phyloP scores from a whole-genome alignment of 2,888 invertebrate species.

The Arrhopalites spinosus region DNA sequence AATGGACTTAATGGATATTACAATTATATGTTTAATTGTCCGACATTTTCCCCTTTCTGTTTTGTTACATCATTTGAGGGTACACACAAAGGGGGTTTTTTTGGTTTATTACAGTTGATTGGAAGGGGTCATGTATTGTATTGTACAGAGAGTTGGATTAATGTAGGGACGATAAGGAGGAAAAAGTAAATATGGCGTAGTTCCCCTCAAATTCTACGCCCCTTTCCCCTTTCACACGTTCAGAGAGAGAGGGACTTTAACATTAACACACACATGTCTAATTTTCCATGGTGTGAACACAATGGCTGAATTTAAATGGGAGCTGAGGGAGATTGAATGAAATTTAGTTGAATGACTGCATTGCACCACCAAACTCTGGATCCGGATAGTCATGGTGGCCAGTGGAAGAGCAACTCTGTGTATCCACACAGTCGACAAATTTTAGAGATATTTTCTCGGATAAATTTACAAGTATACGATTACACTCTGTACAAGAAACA shows the following conservation, averaged over 20 bases:
- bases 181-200: conserved; percentile 8
- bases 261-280: conserved; percentile 15
- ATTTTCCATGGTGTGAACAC: not conserved
- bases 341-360: conserved; percentile 20
- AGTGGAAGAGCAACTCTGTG: not conserved
- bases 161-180: not conserved
- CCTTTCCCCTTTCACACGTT: conserved; percentile 10
- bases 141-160: not conserved
- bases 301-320: conserved; percentile 19
- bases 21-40: too few species aligned
- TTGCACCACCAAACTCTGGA: conserved; percentile 8
- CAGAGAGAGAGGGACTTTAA: not conserved
- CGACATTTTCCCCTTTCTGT: too few species aligned
- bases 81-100: too few species aligned
- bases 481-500: not conserved
- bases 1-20: too few species aligned
- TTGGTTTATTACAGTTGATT: too few species aligned
- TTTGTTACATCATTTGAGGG: too few species aligned
- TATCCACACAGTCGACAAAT: not conserved
- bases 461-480: not conserved
- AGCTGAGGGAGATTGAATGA: conserved; percentile 16
- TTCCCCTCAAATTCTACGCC: too few species aligned
- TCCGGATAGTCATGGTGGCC: not conserved
- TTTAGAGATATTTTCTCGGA: too few species aligned
- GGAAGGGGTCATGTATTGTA: too few species aligned